phyloP scores from a whole-genome alignment of 2,113 vertebrate species.

The Nematolebias whitei region DNA sequence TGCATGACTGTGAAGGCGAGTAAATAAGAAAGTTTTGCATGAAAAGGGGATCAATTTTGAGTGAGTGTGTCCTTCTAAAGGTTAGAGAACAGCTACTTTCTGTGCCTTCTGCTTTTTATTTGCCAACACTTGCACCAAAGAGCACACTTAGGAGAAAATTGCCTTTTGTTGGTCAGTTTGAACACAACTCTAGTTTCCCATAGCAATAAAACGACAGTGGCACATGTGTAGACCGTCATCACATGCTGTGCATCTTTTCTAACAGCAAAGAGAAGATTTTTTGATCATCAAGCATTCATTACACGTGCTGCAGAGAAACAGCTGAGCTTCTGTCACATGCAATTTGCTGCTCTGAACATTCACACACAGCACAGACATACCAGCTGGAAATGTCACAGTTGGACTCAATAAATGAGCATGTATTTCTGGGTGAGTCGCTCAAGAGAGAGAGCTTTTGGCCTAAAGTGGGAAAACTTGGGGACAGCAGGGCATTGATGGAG shows the following conservation, averaged over 20 bases:
- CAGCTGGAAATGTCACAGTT: slow-evolving; percentile 59
- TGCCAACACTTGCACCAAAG: slow-evolving; percentile 17
- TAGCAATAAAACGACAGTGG: background rate
- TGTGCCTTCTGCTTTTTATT: slow-evolving; percentile 13
- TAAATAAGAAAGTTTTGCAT: slow-evolving; percentile 2
- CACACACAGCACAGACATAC: slow-evolving; percentile 27
- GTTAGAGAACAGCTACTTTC: slow-evolving; percentile 16
- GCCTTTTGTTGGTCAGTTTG: background rate
- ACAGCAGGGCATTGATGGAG: slow-evolving; percentile 67
- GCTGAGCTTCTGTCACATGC: slow-evolving; percentile 14
- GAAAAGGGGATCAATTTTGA: slow-evolving; percentile 1
- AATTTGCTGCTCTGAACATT: slow-evolving; percentile 17
- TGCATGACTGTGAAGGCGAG: background rate
- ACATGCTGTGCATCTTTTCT: background rate
- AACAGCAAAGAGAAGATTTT: background rate
- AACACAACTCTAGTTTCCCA: slow-evolving; percentile 11
- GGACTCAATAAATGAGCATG: slow-evolving; percentile 39
- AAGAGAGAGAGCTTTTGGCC: slow-evolving; percentile 37
- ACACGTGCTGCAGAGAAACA: slow-evolving; percentile 9
- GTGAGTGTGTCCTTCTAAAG: slow-evolving; percentile 5
- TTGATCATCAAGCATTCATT: slow-evolving; percentile 8
- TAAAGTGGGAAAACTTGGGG: slow-evolving; percentile 28
- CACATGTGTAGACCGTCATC: background rate
- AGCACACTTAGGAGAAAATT: slow-evolving; percentile 26
- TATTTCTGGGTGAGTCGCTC: slow-evolving; percentile 42